These are phyloP conservation scores for Myotis yumanensis DNA, from an alignment of 2,113 vertebrate genomes.

Conservation along the genomic window DNA sequence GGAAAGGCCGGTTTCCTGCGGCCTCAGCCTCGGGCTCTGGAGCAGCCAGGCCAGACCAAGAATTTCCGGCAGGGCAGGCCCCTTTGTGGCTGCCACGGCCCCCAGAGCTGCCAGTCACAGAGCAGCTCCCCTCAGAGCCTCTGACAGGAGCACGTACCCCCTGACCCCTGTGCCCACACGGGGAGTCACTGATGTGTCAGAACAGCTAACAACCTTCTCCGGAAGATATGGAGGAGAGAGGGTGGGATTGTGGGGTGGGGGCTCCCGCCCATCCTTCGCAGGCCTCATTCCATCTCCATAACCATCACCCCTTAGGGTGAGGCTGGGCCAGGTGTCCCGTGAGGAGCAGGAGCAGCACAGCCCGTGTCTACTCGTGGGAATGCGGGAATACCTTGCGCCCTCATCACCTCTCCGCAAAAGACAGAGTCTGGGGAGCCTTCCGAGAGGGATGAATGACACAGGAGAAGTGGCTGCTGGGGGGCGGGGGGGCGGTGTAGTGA, in stretches of 20 bases:
- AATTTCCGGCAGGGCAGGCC: constrained; percentile 40
- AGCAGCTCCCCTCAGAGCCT: not conserved
- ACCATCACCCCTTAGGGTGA: rapidly evolving
- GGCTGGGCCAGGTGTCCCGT: too few relatives aligned
- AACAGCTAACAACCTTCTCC: not conserved
- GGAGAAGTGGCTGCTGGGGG: not conserved
- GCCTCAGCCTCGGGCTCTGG: not conserved
- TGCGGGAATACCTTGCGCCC: rapidly evolving
- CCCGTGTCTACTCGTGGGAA: rapidly evolving
- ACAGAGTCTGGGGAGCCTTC: not conserved
- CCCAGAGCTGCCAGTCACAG: not conserved
- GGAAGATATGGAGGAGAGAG: rapidly evolving
- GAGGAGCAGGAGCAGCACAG: not conserved
- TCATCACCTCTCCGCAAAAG: rapidly evolving
- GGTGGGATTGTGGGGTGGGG: rapidly evolving
- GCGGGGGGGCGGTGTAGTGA: rapidly evolving
- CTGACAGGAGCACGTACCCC: rapidly evolving
- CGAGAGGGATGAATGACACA: rapidly evolving
- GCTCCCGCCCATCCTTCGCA: rapidly evolving
- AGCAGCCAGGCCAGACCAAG: constrained; percentile 33
- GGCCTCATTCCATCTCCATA: rapidly evolving
- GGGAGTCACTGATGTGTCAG: not conserved
- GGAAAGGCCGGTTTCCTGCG: constrained; percentile 71
- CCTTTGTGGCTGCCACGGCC: rapidly evolving
- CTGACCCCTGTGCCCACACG: rapidly evolving